phyloP scores from a whole-genome alignment of 2,888 invertebrate species.

The Drosophila koepferae region DNA sequence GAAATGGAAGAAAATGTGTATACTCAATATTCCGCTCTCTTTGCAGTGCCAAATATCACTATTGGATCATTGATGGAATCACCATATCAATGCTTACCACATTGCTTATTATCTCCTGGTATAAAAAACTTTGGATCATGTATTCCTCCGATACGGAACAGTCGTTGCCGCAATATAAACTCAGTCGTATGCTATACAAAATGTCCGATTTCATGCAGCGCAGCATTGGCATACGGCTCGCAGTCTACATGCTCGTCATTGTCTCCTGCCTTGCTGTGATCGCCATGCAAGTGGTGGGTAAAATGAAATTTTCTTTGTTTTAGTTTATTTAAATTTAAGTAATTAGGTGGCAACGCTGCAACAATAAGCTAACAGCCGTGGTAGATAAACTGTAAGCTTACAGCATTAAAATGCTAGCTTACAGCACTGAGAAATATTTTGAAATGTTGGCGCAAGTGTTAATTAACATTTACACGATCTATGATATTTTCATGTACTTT shows the following conservation, averaged over 20 bases:
- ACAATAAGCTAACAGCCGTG: not conserved
- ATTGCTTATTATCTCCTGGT: constrained; percentile 91
- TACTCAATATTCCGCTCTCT: no score
- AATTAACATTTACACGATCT: not conserved
- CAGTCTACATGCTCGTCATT: constrained; percentile 89
- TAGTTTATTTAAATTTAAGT: not conserved
- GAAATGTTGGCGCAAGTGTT: not conserved
- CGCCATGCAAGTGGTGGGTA: constrained; percentile 71
- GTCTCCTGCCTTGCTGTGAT: constrained; percentile 87
- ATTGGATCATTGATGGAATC: constrained; percentile 86
- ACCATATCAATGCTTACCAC: constrained; percentile 86
- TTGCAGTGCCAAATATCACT: constrained; percentile 58
- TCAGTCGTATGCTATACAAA: constrained; percentile 87
- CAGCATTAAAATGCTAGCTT: not conserved
- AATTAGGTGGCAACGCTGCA: constrained; percentile 3
- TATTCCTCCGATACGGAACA: constrained; percentile 70
- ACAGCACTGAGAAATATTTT: not conserved
- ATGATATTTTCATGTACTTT: not conserved
- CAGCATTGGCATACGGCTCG: constrained; percentile 88
- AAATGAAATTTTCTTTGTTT: not conserved
- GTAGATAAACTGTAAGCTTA: not conserved
- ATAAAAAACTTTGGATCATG: constrained; percentile 89
- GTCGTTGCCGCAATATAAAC: constrained; percentile 85
- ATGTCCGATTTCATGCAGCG: constrained; percentile 88
- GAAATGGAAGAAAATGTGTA: no score